These are phyloP conservation scores for Brachyistius frenatus DNA, from an alignment of 2,113 vertebrate species.

Conservation along the genomic window DNA sequence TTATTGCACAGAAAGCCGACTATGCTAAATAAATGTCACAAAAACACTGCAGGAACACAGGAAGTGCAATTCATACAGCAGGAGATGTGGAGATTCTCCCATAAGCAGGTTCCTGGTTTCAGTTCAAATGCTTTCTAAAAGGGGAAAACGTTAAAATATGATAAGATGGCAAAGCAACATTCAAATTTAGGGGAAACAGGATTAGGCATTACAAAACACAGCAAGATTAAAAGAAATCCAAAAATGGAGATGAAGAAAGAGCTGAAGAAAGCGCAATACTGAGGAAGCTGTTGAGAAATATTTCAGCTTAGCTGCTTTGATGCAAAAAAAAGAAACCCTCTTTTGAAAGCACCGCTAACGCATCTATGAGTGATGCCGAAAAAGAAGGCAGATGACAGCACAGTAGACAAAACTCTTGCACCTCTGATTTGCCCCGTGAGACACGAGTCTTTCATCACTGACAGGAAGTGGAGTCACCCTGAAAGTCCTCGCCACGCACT, in stretches of 20 bases:
- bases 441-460: neutral
- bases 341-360: neutral
- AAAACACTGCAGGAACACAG: neutral
- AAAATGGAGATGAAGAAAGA: slow-evolving; percentile 3
- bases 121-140: neutral
- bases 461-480: slow-evolving; percentile 19
- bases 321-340: neutral
- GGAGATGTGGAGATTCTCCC: neutral
- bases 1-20: neutral
- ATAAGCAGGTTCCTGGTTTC: neutral
- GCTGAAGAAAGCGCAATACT: neutral
- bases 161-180: neutral
- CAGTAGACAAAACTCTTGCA: neutral
- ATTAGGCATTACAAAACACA: neutral
- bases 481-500: neutral
- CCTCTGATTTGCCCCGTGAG: neutral
- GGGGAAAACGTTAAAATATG: neutral
- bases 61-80: neutral
- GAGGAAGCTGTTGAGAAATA: neutral
- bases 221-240: slow-evolving; percentile 16
- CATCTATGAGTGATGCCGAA: neutral
- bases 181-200: neutral
- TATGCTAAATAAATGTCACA: neutral
- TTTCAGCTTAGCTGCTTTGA: slow-evolving; percentile 21
- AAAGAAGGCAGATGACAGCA: neutral